Conservation (phyloP, 2,113 vertebrate genomes). For the Cromileptes altivelis region DNA sequence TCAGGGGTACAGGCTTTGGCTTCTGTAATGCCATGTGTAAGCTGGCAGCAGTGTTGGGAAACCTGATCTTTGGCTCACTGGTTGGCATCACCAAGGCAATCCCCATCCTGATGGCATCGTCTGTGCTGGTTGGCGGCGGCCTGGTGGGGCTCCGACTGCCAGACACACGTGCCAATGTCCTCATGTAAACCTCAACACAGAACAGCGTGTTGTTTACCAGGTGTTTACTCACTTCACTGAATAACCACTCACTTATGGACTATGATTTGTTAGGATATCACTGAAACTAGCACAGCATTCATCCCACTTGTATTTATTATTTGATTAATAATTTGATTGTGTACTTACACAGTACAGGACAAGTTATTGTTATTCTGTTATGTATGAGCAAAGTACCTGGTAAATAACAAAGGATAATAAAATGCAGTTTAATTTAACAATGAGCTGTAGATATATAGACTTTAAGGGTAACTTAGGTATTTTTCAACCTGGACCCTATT, state of each 20-base stretch:
- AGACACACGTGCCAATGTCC: slow-evolving; percentile 94
- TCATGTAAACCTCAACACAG: slow-evolving; percentile 87
- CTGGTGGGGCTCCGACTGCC: slow-evolving; percentile 94
- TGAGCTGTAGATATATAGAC: slow-evolving; percentile 61
- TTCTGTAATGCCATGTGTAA: slow-evolving; percentile 97
- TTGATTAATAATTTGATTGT: slow-evolving; percentile 3
- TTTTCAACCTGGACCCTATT: no score
- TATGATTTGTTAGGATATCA: slow-evolving; percentile 9
- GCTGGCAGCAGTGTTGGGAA: slow-evolving; percentile 93
- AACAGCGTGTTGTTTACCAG: slow-evolving; percentile 52
- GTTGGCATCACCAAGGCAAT: slow-evolving; percentile 94
- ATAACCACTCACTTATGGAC: slow-evolving; percentile 1
- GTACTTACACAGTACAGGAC: not conserved
- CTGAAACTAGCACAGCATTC: not conserved
- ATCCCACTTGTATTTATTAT: slow-evolving; percentile 23
- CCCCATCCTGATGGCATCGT: slow-evolving; percentile 94
- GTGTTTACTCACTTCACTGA: slow-evolving; percentile 59
- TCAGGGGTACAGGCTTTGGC: slow-evolving; percentile 94
- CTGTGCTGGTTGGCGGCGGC: slow-evolving; percentile 92
- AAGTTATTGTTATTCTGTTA: slow-evolving; percentile 18
- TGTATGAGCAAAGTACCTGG: slow-evolving; percentile 60
- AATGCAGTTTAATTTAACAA: slow-evolving; percentile 31
- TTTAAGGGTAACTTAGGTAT: not conserved
- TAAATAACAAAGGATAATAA: slow-evolving; percentile 21
- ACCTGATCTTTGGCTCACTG: slow-evolving; percentile 95